Conservation (phyloP, 2,888 invertebrate genomes). For the Apoderus coryli region DNA sequence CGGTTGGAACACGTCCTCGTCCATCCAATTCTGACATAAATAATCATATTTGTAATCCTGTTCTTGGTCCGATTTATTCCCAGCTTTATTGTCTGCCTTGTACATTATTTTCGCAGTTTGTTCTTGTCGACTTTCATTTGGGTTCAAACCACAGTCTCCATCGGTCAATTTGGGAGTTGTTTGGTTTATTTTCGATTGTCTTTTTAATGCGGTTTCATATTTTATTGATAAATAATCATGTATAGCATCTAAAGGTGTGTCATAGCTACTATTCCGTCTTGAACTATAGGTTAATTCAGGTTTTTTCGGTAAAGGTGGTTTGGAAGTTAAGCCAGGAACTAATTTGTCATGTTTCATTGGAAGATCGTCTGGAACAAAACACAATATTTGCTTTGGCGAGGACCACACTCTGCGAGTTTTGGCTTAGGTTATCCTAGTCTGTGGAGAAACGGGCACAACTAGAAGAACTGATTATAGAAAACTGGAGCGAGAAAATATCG, state of each 20-base stretch:
- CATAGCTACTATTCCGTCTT: constrained; percentile 4
- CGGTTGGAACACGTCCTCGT: constrained; percentile 7
- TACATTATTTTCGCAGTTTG: no score
- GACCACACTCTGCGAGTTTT: no score
- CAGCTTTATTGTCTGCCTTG: background rate
- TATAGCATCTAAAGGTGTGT: constrained; percentile 18
- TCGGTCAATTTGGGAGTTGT: no score
- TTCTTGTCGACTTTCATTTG: no score
- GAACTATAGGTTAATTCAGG: constrained; percentile 11
- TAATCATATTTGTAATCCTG: background rate
- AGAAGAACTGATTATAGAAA: no score
- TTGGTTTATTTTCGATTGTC: constrained; percentile 3
- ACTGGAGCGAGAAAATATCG: no score
- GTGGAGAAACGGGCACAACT: no score
- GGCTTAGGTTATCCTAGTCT: no score
- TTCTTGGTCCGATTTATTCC: no score
- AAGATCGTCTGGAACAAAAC: no score
- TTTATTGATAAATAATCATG: constrained; percentile 22
- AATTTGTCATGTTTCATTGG: constrained; percentile 12
- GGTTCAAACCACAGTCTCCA: no score
- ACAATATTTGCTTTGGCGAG: no score
- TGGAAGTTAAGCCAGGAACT: constrained; percentile 26
- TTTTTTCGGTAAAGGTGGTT: constrained; percentile 30
- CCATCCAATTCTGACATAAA: constrained; percentile 5
- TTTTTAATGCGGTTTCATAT: constrained; percentile 13